Conservation (phyloP, 2,888 invertebrate species). For the Rotaria sp. region DNA sequence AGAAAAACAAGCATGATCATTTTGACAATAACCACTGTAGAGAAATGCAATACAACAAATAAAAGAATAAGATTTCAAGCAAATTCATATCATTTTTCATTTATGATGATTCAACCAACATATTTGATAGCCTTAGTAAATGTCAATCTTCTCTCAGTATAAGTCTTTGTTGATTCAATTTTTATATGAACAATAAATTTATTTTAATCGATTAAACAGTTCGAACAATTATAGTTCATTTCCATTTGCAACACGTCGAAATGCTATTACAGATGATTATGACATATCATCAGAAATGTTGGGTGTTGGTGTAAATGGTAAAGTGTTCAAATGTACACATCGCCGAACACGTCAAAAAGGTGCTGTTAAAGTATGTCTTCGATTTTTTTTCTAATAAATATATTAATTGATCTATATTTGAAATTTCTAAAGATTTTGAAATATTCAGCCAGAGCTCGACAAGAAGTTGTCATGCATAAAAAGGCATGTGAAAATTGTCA, state of each 20-base stretch:
- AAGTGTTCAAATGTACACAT: slow-evolving; percentile 34
- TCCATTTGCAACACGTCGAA: neutral
- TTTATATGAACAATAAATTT: too few species aligned
- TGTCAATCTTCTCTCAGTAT: too few species aligned
- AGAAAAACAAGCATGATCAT: too few species aligned
- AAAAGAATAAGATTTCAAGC: too few species aligned
- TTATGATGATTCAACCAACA: too few species aligned
- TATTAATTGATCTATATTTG: neutral
- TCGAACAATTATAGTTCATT: neutral
- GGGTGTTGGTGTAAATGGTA: slow-evolving; percentile 33
- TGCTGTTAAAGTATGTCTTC: slow-evolving; percentile 26
- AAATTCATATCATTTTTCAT: too few species aligned
- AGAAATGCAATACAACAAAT: too few species aligned
- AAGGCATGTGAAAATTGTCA: slow-evolving; percentile 63
- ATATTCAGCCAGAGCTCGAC: slow-evolving; percentile 31
- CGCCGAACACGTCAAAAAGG: slow-evolving; percentile 31
- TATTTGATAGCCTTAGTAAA: too few species aligned
- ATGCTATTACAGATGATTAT: slow-evolving; percentile 28
- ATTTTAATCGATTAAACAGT: neutral
- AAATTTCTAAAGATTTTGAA: neutral
- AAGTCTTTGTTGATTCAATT: too few species aligned
- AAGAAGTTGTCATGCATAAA: slow-evolving; percentile 35
- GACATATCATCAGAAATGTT: slow-evolving; percentile 33
- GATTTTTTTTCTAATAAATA: too few species aligned
- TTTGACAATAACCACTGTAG: too few species aligned